phyloP scores from a whole-genome alignment of 2,113 vertebrate genomes.

The Hiodon alosoides region DNA sequence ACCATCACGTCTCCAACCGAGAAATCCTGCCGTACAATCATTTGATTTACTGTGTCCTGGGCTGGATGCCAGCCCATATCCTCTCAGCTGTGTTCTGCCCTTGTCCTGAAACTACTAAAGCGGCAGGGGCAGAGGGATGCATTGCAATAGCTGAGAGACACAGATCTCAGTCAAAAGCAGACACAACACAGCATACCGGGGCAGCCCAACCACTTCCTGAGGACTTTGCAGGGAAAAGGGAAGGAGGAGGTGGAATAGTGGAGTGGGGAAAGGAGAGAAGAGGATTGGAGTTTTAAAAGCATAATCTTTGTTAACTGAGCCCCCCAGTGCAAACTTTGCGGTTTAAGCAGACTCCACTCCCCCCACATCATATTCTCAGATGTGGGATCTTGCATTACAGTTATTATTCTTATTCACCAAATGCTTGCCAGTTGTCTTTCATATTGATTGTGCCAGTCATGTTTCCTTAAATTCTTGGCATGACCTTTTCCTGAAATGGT shows the following conservation, averaged over 20 bases:
- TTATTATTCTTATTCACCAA: not conserved
- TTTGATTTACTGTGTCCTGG: no score
- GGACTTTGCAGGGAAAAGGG: not conserved
- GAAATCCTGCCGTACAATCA: no score
- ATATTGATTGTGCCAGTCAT: conserved; percentile 19
- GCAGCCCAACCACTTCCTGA: not conserved
- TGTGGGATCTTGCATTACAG: not conserved
- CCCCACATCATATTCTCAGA: conserved; percentile 1
- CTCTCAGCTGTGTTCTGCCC: no score
- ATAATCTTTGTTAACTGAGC: conserved; percentile 11
- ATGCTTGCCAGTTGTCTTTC: conserved; percentile 36
- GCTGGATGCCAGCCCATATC: no score
- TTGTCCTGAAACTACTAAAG: no score
- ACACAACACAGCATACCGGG: not conserved
- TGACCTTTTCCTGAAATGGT: conserved; percentile 23
- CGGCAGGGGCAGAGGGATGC: not conserved
- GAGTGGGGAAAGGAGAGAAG: not conserved
- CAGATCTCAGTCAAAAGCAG: not conserved
- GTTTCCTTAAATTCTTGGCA: conserved; percentile 43
- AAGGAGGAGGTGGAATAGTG: not conserved
- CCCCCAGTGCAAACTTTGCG: not conserved
- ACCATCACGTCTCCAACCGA: no score
- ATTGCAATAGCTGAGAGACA: not conserved
- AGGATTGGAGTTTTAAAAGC: conserved; percentile 5
- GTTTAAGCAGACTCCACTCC: conserved; percentile 13